Base-by-base conservation (phyloP, 2,797 vertebrate genomes). In the Takifugu rubripes region DNA sequence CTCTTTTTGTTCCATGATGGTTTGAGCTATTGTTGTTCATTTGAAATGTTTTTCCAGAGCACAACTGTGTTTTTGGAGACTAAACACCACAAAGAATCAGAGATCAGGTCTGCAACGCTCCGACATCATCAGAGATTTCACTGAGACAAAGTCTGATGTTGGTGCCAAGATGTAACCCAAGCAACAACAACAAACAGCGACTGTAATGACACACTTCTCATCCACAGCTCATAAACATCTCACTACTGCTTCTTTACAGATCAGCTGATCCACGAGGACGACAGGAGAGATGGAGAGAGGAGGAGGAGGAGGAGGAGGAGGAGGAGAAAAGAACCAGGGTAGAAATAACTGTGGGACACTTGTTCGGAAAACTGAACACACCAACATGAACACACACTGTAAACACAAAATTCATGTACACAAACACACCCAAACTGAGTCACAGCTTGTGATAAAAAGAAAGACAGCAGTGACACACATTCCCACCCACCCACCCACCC, bases 171-270 rank as follows among this genome's bases (percentile, higher is more conserved):
- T 5, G 50, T 77, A 74, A 78, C 71, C 75, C 61, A 33, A 69
- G 77, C 73, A 83, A 70, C 65, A 56, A 27, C 33, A 60, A 59
- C 70, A 61, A 63, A 66, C 68, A 74, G 60, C 61, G 67, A 70
- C 59, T 43, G 57, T 64, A 61, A 52, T 60, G 73, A 77, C 71
- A 71, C 10, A 66, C 61, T 65, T 45, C 26, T 79, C 62, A 64
- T 83, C 66, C 68, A 52, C 76, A 78, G 74, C 61, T 72, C 75
- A 61, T 75, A 78, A 77, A 80, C 66, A 66, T 55, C 50, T 64
- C 50, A 62, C 54, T 33, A 6, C 56, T 61, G 69, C 64, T 59
- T 47, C 67, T 74, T 57, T 48, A n/a, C 7, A 59, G 66, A 70
- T 49, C 59, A 61, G 51, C 64, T 72, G 64, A 70, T 61, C 52